These are phyloP conservation scores for Tetragnatha versicolor DNA, from an alignment of 1,140 invertebrate genomes.

Conservation along the genomic window DNA sequence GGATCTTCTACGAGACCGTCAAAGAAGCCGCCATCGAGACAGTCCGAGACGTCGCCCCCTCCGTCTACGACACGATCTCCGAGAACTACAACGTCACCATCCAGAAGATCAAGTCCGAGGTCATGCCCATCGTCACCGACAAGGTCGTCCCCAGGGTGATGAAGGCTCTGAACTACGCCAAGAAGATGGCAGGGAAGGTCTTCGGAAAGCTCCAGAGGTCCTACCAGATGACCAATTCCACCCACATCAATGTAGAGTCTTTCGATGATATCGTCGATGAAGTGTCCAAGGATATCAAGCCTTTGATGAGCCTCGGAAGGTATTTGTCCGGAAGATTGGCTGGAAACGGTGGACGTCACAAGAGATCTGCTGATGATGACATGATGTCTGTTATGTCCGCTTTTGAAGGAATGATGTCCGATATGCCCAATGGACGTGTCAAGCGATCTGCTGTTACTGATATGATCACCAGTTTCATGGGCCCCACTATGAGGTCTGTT, in stretches of 20 bases:
- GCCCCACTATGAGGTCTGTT: no score
- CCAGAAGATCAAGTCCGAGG: not conserved
- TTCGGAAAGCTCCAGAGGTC: not conserved
- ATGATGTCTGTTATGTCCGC: no score
- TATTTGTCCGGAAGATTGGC: not conserved
- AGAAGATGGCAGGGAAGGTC: not conserved
- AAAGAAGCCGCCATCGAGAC: not conserved
- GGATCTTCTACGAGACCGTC: not conserved
- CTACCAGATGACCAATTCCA: constrained; percentile 10
- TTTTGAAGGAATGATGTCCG: no score
- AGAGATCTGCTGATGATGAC: no score
- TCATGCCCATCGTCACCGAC: not conserved
- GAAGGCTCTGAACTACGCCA: not conserved
- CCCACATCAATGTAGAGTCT: constrained; percentile 19
- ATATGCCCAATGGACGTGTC: no score
- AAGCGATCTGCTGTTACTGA: no score
- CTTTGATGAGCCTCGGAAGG: constrained; percentile 13
- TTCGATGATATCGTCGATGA: not conserved
- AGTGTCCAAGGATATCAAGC: not conserved
- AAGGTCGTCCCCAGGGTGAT: not conserved
- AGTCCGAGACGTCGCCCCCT: not conserved
- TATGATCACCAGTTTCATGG: no score
- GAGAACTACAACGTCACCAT: not conserved
- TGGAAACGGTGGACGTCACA: no score
- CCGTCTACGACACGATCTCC: not conserved